Evolutionary conservation across 1,140 invertebrate genomes (phyloP), one percentile per base, ranked within the genome.

Genomic region (Chelonus insularis): DNA sequence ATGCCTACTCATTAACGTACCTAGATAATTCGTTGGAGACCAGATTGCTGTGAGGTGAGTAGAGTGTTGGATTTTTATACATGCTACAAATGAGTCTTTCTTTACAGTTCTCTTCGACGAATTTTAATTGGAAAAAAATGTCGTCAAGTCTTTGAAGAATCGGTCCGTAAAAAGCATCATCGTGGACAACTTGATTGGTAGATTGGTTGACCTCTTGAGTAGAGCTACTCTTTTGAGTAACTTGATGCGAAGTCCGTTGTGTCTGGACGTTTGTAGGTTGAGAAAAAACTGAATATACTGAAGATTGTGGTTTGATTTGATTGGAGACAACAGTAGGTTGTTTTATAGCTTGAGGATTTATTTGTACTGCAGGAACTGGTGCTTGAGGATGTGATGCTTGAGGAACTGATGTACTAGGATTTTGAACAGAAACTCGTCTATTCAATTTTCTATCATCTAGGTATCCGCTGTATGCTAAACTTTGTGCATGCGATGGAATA

Each of bases 11-110:
- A 37, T n/a, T 11, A 36, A 47, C 78, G 84, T 81, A 94, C 92
- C 91, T 92, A 84, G 91, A 93, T 9, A 94, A 79, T 75, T 93
- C 89, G 60, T 89, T 89, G 14, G 91, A 93, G 4, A 94, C 83
- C 36, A 92, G 83, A 79, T 93, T 94, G 72, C 91, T 93, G 73
- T 93, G 88, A 0, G 92, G 91, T 62, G 89, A 87, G 68, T 89
- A 93, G 61, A 84, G 84, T 20, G 82, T 75, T 1, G 91, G 92
- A 70, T 89, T 89, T 69, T 89, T 90, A 79, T 94, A 94, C 84
- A 93, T 87, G 60, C 87, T 88, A 74, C 91, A 94, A 1, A 93
- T 86, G 1, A 92, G 84, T 65, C 90, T 80, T 69, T 93, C 90
- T 57, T 85, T 84, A 73, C 92, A 94, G 0, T 83, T 82, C 64